Conservation (phyloP, 1,140 invertebrate species). For the Melipona quadrifasciata region DNA sequence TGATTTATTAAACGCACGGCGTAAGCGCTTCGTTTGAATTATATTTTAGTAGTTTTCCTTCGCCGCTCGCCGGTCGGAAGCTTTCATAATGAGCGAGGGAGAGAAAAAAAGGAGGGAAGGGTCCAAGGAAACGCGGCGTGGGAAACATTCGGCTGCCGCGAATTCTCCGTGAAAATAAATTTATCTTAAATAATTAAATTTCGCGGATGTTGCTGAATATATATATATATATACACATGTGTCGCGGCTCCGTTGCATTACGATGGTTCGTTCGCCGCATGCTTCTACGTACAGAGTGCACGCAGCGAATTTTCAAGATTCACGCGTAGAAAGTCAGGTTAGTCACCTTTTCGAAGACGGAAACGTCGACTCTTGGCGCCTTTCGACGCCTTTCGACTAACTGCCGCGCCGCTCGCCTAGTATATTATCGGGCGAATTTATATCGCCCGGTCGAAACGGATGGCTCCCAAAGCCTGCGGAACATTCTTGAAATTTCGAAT, state of each 20-base stretch:
- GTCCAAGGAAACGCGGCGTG: background rate
- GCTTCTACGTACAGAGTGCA: background rate
- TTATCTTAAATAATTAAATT: slow-evolving; percentile 35
- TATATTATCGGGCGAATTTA: slow-evolving; percentile 68
- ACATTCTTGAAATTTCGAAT: slow-evolving; percentile 74
- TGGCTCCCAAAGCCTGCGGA: slow-evolving; percentile 60
- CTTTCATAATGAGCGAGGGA: background rate
- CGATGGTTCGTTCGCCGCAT: slow-evolving; percentile 1
- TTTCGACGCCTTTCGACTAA: slow-evolving; percentile 46
- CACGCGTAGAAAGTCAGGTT: too few species aligned
- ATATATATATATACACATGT: background rate
- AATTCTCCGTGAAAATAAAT: slow-evolving; percentile 30
- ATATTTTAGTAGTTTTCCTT: slow-evolving; percentile 12
- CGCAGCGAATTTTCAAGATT: slow-evolving; percentile 4
- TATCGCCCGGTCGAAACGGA: slow-evolving; percentile 63
- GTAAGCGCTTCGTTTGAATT: slow-evolving; percentile 41
- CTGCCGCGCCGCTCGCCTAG: slow-evolving; percentile 45
- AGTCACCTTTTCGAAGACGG: slow-evolving; percentile 7
- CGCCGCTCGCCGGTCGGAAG: too few species aligned
- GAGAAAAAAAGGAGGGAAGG: background rate
- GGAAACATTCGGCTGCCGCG: slow-evolving; percentile 32
- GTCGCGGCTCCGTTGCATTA: background rate
- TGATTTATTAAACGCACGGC: slow-evolving; percentile 55
- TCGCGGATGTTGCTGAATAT: slow-evolving; percentile 42
- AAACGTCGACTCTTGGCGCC: slow-evolving; percentile 44